phyloP scores from a whole-genome alignment of 2,113 vertebrate genomes.

The Spizaetus ornatus region DNA sequence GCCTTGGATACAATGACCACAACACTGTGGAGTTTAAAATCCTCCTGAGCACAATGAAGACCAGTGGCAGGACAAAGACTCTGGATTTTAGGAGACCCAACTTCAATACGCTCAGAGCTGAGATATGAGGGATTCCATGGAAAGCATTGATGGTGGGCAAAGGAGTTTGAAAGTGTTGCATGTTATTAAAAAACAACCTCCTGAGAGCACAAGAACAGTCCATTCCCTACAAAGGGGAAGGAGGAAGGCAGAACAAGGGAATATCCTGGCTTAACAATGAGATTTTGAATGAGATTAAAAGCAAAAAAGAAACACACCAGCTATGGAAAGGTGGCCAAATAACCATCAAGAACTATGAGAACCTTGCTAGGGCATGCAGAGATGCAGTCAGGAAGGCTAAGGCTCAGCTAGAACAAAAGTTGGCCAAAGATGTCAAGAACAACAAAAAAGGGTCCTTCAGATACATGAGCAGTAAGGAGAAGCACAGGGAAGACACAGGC shows the following conservation, averaged over 20 bases:
- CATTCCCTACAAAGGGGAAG: neutral
- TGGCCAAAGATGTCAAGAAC: neutral
- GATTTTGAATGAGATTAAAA: neutral
- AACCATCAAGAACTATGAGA: neutral
- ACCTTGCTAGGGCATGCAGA: neutral
- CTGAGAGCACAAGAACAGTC: neutral
- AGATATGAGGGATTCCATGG: neutral
- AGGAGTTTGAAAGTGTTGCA: neutral
- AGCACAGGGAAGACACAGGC: neutral
- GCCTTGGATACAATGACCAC: neutral
- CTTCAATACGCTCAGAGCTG: fast-evolving
- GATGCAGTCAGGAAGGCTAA: neutral
- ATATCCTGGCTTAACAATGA: neutral
- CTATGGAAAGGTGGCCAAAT: neutral
- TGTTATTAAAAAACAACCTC: neutral
- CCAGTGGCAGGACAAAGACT: neutral
- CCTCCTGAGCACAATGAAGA: neutral
- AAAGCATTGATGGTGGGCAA: neutral
- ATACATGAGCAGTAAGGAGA: neutral
- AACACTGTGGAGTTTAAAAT: neutral
- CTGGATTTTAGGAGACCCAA: neutral
- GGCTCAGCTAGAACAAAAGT: neutral
- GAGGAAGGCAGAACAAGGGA: neutral
- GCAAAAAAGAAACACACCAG: neutral
- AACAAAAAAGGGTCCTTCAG: neutral